phyloP scores from a whole-genome alignment of 2,113 vertebrate genomes.

The Alaudala cheleensis region DNA sequence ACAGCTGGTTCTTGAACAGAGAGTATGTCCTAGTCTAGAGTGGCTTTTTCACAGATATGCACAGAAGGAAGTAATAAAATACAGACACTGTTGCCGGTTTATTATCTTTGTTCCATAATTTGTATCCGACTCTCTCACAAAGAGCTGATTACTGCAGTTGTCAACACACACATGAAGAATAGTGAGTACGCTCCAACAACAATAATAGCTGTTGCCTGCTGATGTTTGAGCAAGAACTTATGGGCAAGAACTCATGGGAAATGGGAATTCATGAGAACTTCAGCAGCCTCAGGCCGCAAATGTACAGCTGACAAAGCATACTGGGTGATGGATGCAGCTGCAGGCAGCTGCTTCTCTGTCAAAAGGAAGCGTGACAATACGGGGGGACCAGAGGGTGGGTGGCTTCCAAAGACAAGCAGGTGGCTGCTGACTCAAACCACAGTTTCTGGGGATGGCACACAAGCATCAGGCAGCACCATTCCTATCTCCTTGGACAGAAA shows the following conservation, averaged over 20 bases:
- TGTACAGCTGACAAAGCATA: background rate
- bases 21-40: background rate
- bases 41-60: background rate
- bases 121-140: background rate
- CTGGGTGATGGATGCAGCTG: background rate
- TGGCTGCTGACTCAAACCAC: background rate
- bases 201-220: background rate
- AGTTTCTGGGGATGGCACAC: background rate
- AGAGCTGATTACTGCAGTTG: background rate
- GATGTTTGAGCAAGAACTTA: background rate
- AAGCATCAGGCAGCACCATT: background rate
- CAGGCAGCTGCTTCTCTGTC: background rate
- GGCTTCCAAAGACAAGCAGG: background rate
- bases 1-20: background rate
- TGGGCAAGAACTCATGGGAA: background rate
- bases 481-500: background rate
- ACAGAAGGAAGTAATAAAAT: slow-evolving; percentile 12
- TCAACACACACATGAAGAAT: background rate
- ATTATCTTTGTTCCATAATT: background rate
- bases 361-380: background rate
- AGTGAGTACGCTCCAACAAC: background rate
- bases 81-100: background rate
- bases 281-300: background rate
- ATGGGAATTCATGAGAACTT: background rate
- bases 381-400: background rate